A percentile compares a stretch with the other conserved stretches of the same genome.
Evolutionary conservation across 2,888 invertebrate species (phyloP).

Genomic region (Lithophane semibrunnea): DNA sequence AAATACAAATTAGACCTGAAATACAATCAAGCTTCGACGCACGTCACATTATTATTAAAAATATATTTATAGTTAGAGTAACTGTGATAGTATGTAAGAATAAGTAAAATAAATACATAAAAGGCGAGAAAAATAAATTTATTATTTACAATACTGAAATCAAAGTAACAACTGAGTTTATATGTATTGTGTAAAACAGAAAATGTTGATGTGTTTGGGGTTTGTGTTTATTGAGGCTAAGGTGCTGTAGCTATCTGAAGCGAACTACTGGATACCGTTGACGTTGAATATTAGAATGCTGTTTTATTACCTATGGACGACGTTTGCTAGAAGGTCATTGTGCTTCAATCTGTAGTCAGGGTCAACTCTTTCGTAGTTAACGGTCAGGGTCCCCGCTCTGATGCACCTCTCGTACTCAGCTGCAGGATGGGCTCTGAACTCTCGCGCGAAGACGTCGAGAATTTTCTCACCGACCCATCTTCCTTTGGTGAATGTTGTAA

Average conservation of each 20-base stretch:
- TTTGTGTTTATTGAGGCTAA: slow-evolving; percentile 62
- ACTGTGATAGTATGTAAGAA: slow-evolving; percentile 64
- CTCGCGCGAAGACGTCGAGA: slow-evolving; percentile 97
- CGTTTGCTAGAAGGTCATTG: slow-evolving; percentile 97
- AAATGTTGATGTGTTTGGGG: slow-evolving; percentile 56
- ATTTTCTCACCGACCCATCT: slow-evolving; percentile 98
- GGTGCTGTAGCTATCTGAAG: slow-evolving; percentile 70
- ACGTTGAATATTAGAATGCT: slow-evolving; percentile 17
- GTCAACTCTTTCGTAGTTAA: slow-evolving; percentile 97
- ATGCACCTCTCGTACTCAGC: slow-evolving; percentile 98
- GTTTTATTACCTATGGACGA: slow-evolving; percentile 95
- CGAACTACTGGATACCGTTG: slow-evolving; percentile 61
- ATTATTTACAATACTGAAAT: slow-evolving; percentile 73
- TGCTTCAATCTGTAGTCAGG: slow-evolving; percentile 97
- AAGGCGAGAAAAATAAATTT: slow-evolving; percentile 73
- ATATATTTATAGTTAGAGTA: slow-evolving; percentile 65
- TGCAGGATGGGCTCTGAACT: slow-evolving; percentile 98
- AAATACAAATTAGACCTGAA: slow-evolving; percentile 78
- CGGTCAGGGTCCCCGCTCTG: slow-evolving; percentile 96
- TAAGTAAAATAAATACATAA: slow-evolving; percentile 72
- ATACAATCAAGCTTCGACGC: slow-evolving; percentile 79
- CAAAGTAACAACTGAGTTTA: slow-evolving; percentile 66
- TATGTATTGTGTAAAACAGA: slow-evolving; percentile 64
- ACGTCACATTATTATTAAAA: slow-evolving; percentile 68
- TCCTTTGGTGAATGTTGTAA: slow-evolving; percentile 98